Percentiles rank a stretch among this genome's conserved stretches.
phyloP scores from a whole-genome alignment of 2,888 invertebrate genomes.

The Cheilosia soror region DNA sequence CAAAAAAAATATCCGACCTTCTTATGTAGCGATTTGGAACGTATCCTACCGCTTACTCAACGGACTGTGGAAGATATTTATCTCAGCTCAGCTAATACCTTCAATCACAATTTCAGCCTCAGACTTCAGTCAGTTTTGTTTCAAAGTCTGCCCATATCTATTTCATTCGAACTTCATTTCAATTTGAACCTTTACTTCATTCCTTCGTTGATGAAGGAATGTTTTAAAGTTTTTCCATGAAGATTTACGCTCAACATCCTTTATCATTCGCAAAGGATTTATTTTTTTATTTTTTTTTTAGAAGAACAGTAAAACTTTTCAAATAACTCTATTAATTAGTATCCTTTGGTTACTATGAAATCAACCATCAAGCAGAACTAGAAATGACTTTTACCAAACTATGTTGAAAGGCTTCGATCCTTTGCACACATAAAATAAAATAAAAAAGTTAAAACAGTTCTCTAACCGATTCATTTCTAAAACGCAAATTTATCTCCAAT shows the following conservation, averaged over 20 bases:
- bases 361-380: slow-evolving; percentile 21
- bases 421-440: neutral
- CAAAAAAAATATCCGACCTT: too few relatives aligned
- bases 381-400: slow-evolving; percentile 30
- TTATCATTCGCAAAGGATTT: neutral
- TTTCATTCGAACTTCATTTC: neutral
- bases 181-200: neutral
- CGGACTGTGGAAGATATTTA: too few relatives aligned
- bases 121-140: too few relatives aligned
- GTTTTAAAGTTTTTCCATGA: slow-evolving; percentile 13
- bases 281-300: neutral
- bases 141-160: neutral
- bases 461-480: slow-evolving; percentile 9
- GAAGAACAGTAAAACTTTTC: slow-evolving; percentile 41
- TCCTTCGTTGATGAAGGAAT: neutral
- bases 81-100: too few relatives aligned
- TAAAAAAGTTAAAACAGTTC: slow-evolving; percentile 26
- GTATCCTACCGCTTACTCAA: too few relatives aligned
- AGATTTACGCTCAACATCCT: slow-evolving; percentile 8
- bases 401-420: slow-evolving; percentile 13
- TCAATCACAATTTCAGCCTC: too few relatives aligned
- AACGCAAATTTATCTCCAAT: slow-evolving; percentile 40
- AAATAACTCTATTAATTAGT: slow-evolving; percentile 63
- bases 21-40: too few relatives aligned
- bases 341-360: slow-evolving; percentile 49